phyloP scores from a whole-genome alignment of 2,113 vertebrate species.

The Gavia stellata region DNA sequence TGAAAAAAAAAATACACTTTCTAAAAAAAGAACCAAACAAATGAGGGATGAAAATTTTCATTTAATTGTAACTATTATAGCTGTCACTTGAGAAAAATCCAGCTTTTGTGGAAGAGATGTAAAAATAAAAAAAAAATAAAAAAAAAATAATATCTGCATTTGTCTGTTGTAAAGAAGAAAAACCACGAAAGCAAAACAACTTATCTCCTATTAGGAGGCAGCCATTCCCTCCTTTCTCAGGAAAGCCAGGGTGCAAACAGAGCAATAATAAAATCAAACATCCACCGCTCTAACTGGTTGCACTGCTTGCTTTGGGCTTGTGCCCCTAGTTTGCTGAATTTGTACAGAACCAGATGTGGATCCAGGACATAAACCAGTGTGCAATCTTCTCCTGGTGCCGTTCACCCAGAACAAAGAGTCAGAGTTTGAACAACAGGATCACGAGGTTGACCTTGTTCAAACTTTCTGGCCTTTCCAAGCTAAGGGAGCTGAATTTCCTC shows the following conservation, averaged over 20 bases:
- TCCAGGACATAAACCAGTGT: background rate
- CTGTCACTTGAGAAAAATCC: background rate
- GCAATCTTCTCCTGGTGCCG: background rate
- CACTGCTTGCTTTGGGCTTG: background rate
- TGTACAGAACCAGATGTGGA: background rate
- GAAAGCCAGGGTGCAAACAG: background rate
- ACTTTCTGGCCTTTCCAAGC: background rate
- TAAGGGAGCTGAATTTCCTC: background rate
- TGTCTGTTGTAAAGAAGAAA: background rate
- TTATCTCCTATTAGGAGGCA: background rate
- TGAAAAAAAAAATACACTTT: background rate
- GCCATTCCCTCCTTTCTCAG: background rate
- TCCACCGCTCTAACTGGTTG: background rate
- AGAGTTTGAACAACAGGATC: background rate
- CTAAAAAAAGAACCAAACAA: background rate
- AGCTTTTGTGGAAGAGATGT: background rate
- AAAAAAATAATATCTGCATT: background rate
- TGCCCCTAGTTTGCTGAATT: background rate
- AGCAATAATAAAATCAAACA: background rate
- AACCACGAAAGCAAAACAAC: background rate
- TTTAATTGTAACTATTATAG: background rate
- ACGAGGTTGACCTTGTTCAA: background rate
- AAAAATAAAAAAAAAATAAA: background rate
- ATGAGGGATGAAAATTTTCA: background rate
- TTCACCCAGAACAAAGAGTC: background rate